phyloP scores from a whole-genome alignment of 2,113 vertebrate genomes.

The Fukomys damarensis region DNA sequence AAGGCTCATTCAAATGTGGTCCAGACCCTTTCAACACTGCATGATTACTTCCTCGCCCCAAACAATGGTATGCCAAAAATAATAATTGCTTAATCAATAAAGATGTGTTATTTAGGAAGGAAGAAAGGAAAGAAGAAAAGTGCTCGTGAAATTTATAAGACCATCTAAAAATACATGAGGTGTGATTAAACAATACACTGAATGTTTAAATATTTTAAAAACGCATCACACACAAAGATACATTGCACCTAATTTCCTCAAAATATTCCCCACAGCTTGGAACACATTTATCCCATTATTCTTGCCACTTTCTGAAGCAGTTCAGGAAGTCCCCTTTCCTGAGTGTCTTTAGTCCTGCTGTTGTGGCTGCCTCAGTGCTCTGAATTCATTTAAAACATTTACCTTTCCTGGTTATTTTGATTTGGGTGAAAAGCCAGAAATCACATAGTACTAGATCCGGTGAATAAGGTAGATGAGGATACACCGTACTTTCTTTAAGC shows the following conservation, averaged over 20 bases:
- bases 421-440: background rate
- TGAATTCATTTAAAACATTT: background rate
- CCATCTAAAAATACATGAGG: background rate
- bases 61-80: background rate
- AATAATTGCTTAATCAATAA: background rate
- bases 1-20: background rate
- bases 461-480: background rate
- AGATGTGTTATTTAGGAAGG: background rate
- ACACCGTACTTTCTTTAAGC: background rate
- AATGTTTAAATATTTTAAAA: background rate
- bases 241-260: background rate
- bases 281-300: background rate
- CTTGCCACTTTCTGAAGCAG: background rate
- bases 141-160: background rate
- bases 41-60: background rate
- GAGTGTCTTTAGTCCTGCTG: background rate
- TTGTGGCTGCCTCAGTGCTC: background rate
- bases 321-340: background rate
- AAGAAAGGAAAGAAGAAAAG: background rate
- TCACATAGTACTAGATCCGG: background rate
- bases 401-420: background rate
- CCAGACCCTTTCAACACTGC: background rate
- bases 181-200: background rate
- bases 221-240: background rate
- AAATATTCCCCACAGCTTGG: background rate